Conservation (phyloP, 2,113 vertebrate species). For the Gadus chalcogrammus region DNA sequence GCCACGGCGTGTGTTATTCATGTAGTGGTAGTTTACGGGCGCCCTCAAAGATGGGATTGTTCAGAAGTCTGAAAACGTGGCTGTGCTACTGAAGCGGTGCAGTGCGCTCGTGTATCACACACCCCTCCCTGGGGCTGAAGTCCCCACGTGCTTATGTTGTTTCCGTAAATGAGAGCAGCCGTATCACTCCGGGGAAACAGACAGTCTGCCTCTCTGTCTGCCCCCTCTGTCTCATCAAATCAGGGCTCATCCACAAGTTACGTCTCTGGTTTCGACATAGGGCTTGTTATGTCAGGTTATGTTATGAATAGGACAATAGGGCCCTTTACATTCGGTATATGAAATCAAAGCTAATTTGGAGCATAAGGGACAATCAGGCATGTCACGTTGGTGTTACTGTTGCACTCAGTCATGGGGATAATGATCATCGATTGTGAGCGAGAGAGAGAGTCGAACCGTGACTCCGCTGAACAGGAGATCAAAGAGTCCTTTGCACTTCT, state of each 20-base stretch:
- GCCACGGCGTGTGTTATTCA: too few species aligned
- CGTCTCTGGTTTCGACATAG: constrained; percentile 6
- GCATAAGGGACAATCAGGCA: constrained; percentile 2
- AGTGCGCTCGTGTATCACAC: constrained; percentile 11
- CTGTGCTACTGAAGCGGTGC: constrained; percentile 30
- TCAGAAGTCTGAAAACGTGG: constrained; percentile 9
- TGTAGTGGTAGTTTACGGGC: too few species aligned
- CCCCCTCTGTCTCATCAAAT: constrained; percentile 13
- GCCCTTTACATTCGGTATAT: too few species aligned
- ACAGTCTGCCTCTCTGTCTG: not conserved
- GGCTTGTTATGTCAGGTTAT: not conserved
- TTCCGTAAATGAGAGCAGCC: constrained; percentile 35
- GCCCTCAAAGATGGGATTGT: constrained; percentile 12
- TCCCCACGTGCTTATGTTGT: constrained; percentile 41
- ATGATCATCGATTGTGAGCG: constrained; percentile 15
- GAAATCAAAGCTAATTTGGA: not conserved
- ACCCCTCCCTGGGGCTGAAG: constrained; percentile 26
- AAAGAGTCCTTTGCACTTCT: constrained; percentile 6
- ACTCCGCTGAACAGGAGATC: not conserved
- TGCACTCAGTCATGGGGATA: not conserved
- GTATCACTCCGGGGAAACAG: constrained; percentile 30
- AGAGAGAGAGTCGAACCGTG: constrained; percentile 3
- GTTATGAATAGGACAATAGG: not conserved
- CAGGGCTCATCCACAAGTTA: constrained; percentile 6
- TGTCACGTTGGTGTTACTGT: constrained; percentile 5